Percentiles rank a stretch among this genome's conserved stretches.
Evolutionary conservation across 2,888 invertebrate genomes (phyloP).

Genomic region (Fragum whitleyi): DNA sequence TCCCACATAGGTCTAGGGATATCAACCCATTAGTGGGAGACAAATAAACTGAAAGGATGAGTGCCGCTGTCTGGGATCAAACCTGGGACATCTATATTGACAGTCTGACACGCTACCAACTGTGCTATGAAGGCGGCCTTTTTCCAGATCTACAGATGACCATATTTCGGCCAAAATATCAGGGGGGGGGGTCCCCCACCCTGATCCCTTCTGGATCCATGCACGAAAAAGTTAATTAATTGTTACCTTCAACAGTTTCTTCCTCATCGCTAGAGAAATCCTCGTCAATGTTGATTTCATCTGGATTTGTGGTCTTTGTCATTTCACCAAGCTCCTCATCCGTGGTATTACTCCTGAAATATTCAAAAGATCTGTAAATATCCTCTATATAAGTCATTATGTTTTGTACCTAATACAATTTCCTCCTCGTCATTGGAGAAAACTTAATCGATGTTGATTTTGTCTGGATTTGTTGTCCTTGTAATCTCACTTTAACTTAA

Average conservation of each 20-base stretch:
- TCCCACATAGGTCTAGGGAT: no score
- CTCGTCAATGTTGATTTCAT: constrained; percentile 84
- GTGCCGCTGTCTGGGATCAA: no score
- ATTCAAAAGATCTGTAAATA: background rate
- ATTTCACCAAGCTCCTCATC: constrained; percentile 80
- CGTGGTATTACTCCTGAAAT: background rate
- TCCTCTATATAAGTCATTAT: background rate
- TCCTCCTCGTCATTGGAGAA: constrained; percentile 82
- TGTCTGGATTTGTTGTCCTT: constrained; percentile 83
- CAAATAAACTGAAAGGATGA: no score
- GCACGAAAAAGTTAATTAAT: no score
- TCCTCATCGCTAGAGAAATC: constrained; percentile 83
- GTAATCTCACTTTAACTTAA: constrained; percentile 82
- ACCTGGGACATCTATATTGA: no score
- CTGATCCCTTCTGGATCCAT: no score
- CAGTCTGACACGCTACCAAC: no score
- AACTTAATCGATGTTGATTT: constrained; percentile 84
- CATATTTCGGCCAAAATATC: no score
- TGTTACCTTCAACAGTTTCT: constrained; percentile 35
- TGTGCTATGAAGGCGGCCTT: no score
- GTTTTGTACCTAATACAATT: background rate
- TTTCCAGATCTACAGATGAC: no score
- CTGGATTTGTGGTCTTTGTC: constrained; percentile 83
- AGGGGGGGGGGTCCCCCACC: no score
- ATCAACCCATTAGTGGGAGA: no score